Percentiles rank a stretch among this genome's conserved stretches.
These are phyloP conservation scores for Cyanoderma ruficeps DNA, from an alignment of 2,113 vertebrate genomes.

Conservation along the genomic window DNA sequence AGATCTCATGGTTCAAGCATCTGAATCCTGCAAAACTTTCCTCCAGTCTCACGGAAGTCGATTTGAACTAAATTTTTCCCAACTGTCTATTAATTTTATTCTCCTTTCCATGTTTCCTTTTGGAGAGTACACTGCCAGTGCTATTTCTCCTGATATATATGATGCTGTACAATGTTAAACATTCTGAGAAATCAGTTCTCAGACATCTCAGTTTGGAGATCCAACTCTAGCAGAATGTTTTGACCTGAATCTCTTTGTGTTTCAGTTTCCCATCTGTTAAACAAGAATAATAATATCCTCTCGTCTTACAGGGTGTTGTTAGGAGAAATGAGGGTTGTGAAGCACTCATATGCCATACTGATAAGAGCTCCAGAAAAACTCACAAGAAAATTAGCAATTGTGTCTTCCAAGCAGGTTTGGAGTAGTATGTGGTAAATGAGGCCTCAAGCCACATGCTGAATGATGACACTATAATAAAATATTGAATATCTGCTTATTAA, in stretches of 20 bases:
- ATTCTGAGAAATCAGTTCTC: slow-evolving; percentile 17
- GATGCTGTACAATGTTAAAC: neutral
- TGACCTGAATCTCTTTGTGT: slow-evolving; percentile 52
- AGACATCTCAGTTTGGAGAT: slow-evolving; percentile 25
- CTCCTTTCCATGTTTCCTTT: neutral
- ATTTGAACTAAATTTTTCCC: neutral
- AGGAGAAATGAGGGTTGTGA: neutral
- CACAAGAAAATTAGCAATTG: neutral
- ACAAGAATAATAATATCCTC: slow-evolving; percentile 40
- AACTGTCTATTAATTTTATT: neutral
- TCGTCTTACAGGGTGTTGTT: neutral
- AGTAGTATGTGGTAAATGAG: neutral
- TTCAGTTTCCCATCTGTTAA: slow-evolving; percentile 60
- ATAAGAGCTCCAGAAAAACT: slow-evolving; percentile 27
- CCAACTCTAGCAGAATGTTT: neutral
- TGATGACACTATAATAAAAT: neutral
- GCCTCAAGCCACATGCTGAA: neutral
- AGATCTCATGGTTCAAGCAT: neutral
- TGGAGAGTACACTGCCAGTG: neutral
- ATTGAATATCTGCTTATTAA: slow-evolving; percentile 37
- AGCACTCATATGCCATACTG: neutral
- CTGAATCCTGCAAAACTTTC: neutral
- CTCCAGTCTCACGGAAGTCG: neutral
- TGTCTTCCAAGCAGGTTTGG: slow-evolving; percentile 3
- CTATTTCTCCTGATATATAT: neutral